These are phyloP conservation scores for Molothrus ater DNA, from an alignment of 2,797 vertebrate species.

Conservation along the genomic window DNA sequence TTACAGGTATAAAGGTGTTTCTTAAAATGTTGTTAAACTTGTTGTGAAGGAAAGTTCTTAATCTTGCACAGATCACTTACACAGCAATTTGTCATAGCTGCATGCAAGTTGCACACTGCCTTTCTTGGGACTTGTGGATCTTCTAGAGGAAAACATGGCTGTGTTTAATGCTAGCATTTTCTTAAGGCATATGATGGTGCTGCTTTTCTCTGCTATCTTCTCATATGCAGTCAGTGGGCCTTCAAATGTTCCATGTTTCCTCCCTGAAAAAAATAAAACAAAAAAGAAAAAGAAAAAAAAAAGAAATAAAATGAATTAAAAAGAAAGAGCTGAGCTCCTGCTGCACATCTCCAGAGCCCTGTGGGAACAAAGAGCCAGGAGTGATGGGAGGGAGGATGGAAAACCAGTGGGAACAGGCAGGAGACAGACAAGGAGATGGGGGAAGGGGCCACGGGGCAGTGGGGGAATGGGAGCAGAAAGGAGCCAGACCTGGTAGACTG, in stretches of 20 bases:
- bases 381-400: background rate
- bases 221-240: background rate
- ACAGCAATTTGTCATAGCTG: background rate
- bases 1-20: background rate
- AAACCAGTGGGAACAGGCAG: background rate
- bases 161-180: background rate
- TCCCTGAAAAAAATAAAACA: no score
- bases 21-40: background rate
- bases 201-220: background rate
- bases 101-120: background rate
- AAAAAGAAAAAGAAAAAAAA: rapidly evolving
- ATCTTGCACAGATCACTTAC: background rate
- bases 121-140: background rate
- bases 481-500: background rate
- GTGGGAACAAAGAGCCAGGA: slow-evolving; percentile 45
- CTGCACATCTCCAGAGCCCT: background rate
- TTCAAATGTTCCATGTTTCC: background rate
- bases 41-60: background rate
- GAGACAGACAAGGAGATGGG: background rate
- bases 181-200: background rate
- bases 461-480: background rate
- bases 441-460: background rate
- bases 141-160: background rate
- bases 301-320: background rate
- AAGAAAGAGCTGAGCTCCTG: background rate